Conservation (phyloP, 2,113 vertebrate species). For the Tonatia bakeri region DNA sequence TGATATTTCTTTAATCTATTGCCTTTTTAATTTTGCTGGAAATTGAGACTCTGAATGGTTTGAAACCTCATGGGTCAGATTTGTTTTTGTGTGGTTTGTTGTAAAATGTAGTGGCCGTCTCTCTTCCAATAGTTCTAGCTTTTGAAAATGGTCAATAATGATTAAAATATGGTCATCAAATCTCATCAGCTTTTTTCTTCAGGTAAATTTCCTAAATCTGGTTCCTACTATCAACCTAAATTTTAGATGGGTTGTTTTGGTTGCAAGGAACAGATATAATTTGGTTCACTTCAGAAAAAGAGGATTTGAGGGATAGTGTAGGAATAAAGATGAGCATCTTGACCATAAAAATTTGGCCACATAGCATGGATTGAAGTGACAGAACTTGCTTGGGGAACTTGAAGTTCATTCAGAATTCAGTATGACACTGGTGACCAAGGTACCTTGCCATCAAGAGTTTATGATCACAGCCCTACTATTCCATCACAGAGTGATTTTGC, state of each 20-base stretch:
- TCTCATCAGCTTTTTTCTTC: neutral
- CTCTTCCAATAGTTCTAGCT: neutral
- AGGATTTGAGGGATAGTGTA: neutral
- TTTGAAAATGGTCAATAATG: constrained; percentile 49
- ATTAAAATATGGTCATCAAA: constrained; percentile 43
- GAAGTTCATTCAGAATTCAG: neutral
- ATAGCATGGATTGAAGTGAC: neutral
- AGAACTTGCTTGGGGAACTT: neutral
- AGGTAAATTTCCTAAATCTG: neutral
- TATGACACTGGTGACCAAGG: neutral
- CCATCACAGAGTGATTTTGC: neutral
- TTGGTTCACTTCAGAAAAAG: neutral
- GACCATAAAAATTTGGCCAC: neutral
- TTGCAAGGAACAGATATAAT: neutral
- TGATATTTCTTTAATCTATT: constrained; percentile 43
- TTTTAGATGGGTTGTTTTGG: neutral
- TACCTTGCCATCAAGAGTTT: neutral
- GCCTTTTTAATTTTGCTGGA: constrained; percentile 37
- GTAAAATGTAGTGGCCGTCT: neutral
- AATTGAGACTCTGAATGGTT: constrained; percentile 22
- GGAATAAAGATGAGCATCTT: neutral
- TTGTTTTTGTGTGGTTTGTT: constrained; percentile 12
- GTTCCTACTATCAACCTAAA: neutral
- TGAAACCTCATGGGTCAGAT: constrained; percentile 33
- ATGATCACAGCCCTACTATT: neutral